Evolutionary conservation across 2,113 vertebrate genomes (phyloP), one percentile per base, ranked within the genome.

Genomic region (Pavo muticus): DNA sequence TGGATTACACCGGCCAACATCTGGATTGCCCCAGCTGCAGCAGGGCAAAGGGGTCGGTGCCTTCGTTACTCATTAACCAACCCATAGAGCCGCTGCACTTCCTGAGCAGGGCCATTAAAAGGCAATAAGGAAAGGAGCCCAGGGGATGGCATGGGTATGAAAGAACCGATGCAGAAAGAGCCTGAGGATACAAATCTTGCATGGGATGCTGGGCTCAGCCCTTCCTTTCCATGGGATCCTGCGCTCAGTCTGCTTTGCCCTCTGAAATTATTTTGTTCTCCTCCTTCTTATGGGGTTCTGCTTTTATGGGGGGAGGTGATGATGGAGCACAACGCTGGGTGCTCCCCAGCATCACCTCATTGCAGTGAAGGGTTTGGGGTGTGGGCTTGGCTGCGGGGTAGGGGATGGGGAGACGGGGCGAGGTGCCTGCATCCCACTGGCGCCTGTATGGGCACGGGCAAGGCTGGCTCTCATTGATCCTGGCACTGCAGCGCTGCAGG

Each of bases 101-200:
- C 91, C 94, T 75, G 94, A 84, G 85, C 67, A 47, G 54, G 18
- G 91, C 75, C n/a, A 87, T 96, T 94, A 96, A 79, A 69, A 50
- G 44, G 91, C 94, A 85, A 63, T 83, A 76, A 90, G 30, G 57
- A 40, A 76, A 90, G 63, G 14, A 85, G 37, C 54, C 82, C 3
- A 23, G 1, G 84, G 70, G 2, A 72, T 2, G 7, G 2, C 7
- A 5, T 5, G 17, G 25, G 29, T 56, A 47, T 2, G 57, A 44
- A 84, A 32, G 16, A 25, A 42, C 56, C 10, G 56, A 48, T 2
- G 70, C 81, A 81, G 84, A 82, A 96, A 82, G 39, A 92, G 74
- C 17, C 0, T 65, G 5, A 37, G 37, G 82, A 75, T 63, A 67
- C 61, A 8, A 5, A 42, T 25, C 40, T 63, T 50, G 13, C 0